Evolutionary conservation across 2,888 invertebrate genomes (phyloP).

Genomic region (Seira ritae): DNA sequence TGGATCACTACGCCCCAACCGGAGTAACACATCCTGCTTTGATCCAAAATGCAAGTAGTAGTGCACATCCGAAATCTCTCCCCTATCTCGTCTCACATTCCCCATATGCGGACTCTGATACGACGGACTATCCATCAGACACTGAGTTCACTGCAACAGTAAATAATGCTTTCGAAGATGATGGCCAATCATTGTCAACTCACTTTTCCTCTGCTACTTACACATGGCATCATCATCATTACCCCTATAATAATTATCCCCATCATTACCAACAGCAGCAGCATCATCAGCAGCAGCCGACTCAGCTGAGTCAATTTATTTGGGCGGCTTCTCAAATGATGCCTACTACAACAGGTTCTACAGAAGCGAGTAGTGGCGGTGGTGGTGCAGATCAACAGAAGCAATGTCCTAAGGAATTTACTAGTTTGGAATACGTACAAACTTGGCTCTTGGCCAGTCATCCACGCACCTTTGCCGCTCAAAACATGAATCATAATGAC

Average conservation of each 20-base stretch:
- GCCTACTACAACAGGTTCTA: slow-evolving; percentile 24
- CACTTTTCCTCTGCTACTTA: slow-evolving; percentile 71
- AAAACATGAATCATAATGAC: slow-evolving; percentile 30
- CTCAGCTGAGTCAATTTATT: slow-evolving; percentile 68
- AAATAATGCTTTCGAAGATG: slow-evolving; percentile 61
- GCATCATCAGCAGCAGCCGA: slow-evolving; percentile 42
- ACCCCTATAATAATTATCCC: slow-evolving; percentile 19
- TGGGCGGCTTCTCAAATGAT: slow-evolving; percentile 72
- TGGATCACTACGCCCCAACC: neutral
- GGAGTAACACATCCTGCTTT: slow-evolving; percentile 9
- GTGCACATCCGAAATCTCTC: neutral
- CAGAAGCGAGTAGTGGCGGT: neutral
- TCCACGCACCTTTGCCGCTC: slow-evolving; percentile 46
- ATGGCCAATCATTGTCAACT: slow-evolving; percentile 68
- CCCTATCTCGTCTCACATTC: slow-evolving; percentile 45
- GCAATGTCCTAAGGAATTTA: slow-evolving; percentile 71
- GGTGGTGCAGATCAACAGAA: slow-evolving; percentile 31
- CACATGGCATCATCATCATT: slow-evolving; percentile 60
- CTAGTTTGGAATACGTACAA: slow-evolving; percentile 71
- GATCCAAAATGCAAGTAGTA: slow-evolving; percentile 3
- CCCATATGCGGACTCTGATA: slow-evolving; percentile 64
- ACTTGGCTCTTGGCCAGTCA: slow-evolving; percentile 71
- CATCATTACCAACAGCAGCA: slow-evolving; percentile 29
- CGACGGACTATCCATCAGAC: slow-evolving; percentile 72
- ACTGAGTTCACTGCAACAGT: slow-evolving; percentile 71